phyloP scores from a whole-genome alignment of 1,140 invertebrate species.

The Steinernema feltiae region DNA sequence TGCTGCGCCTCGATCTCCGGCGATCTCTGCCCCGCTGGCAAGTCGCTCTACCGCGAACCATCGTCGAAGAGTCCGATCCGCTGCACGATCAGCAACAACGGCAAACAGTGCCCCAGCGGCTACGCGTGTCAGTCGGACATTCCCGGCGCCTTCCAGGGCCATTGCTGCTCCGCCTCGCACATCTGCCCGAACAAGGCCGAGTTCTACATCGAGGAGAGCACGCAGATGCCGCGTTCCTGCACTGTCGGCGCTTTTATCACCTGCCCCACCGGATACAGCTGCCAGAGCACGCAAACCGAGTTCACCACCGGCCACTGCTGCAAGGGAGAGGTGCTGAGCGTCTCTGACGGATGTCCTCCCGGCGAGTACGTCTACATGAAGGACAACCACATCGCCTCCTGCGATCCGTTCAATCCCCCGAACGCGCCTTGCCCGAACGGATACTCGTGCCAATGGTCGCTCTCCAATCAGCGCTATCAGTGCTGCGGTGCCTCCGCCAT shows the following conservation, averaged over 20 bases:
- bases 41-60: slow-evolving; percentile 52
- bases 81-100: slow-evolving; percentile 52
- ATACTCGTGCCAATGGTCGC: slow-evolving; percentile 56
- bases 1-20: slow-evolving; percentile 56
- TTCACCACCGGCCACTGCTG: slow-evolving; percentile 55
- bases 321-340: slow-evolving; percentile 52
- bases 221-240: slow-evolving; percentile 52
- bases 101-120: slow-evolving; percentile 49
- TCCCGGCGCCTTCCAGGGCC: slow-evolving; percentile 52
- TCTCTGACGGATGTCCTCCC: slow-evolving; percentile 54
- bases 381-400: slow-evolving; percentile 55
- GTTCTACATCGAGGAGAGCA: slow-evolving; percentile 52
- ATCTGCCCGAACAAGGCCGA: slow-evolving; percentile 56
- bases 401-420: slow-evolving; percentile 56
- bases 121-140: slow-evolving; percentile 51
- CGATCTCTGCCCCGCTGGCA: slow-evolving; percentile 52
- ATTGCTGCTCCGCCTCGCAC: slow-evolving; percentile 51
- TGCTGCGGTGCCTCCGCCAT: slow-evolving; percentile 57
- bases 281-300: slow-evolving; percentile 54
- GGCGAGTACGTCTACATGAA: slow-evolving; percentile 57
- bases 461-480: slow-evolving; percentile 55
- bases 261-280: slow-evolving; percentile 53
- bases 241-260: slow-evolving; percentile 56
- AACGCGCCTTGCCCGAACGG: slow-evolving; percentile 55
- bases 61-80: slow-evolving; percentile 53